Conservation (phyloP, 2,113 vertebrate species). For the Carlito syrichta region DNA sequence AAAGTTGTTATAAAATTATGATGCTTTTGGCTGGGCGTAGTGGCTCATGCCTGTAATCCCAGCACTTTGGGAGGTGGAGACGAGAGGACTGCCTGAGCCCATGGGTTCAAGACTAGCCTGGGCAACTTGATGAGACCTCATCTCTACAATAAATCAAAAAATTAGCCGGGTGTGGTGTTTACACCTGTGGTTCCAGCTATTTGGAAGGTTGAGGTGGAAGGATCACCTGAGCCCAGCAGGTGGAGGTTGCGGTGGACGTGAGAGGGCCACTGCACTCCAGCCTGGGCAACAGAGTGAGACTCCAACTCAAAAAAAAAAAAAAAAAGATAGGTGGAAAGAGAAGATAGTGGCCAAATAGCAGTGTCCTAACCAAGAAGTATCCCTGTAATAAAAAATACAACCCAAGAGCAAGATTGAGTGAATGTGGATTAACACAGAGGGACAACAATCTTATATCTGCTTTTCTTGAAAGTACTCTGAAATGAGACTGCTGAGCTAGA, state of each 20-base stretch:
- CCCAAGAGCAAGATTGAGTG: neutral
- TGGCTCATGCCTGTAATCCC: neutral
- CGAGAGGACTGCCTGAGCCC: rapidly evolving
- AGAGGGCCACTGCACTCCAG: neutral
- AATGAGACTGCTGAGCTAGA: neutral
- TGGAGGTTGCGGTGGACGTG: neutral
- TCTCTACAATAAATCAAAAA: neutral
- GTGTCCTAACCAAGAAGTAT: neutral
- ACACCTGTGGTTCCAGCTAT: neutral
- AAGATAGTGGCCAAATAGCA: neutral
- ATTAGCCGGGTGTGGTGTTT: neutral
- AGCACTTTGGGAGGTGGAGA: neutral
- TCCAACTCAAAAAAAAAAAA: neutral
- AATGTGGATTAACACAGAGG: neutral
- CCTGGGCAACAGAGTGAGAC: neutral
- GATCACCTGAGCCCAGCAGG: neutral
- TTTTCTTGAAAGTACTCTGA: rapidly evolving
- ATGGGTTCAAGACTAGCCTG: neutral
- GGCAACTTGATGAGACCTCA: neutral
- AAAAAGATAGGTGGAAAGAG: neutral
- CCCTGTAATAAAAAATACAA: neutral
- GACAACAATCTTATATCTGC: rapidly evolving
- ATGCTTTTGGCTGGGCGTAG: rapidly evolving
- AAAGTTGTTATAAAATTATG: too few species aligned
- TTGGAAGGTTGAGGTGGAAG: neutral